Base-by-base conservation (phyloP, 2,797 vertebrate species). In the Pitangus sulphuratus region DNA sequence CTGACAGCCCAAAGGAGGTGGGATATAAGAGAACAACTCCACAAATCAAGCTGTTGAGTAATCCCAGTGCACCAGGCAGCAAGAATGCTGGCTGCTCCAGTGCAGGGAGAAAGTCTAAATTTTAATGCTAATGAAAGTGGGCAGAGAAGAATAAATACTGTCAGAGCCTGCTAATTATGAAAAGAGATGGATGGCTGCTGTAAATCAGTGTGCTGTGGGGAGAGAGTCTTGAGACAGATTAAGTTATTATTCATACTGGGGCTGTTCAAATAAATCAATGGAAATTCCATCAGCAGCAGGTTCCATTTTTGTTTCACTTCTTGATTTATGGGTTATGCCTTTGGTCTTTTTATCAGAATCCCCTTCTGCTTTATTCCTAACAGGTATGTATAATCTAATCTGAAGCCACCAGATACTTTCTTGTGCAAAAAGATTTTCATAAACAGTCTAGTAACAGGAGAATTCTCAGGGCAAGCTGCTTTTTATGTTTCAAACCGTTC, bases 61-160 rank as follows among this genome's bases (percentile, higher is more conserved):
- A 89, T 90, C 88, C 90, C 92, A 85, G 70, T 35, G 35, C 44
- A 76, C n/a, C 28, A 62, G 26, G 58, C 58, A 69, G 47, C 37
- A 76, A 17, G 62, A 94, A 53, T 6, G 2, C 44, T 84, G 69
- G 26, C 79, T 84, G 70, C 37, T 94, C 66, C 84, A 95, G 66
- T 93, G 74, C 47, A 56, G 44, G 65, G 68, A 93, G 54, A 61
- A 95, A 95, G 80, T 60, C 94, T 96, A 95, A 90, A 94, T 96
- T 93, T 87, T 95, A 93, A 89, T 58, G 70, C 81, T 94, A 95
- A 96, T 96, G 92, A 95, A 95, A 78, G 92, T 96, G 94, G 71
- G 88, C 90, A 95, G 92, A 96, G 94, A 96, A 97, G 96, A 95
- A 97, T 95, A 97, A 96, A 97, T 93, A 95, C 96, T 97, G 95